Base-by-base conservation (phyloP, 2,888 invertebrate species). In the Campoplex capitator region DNA sequence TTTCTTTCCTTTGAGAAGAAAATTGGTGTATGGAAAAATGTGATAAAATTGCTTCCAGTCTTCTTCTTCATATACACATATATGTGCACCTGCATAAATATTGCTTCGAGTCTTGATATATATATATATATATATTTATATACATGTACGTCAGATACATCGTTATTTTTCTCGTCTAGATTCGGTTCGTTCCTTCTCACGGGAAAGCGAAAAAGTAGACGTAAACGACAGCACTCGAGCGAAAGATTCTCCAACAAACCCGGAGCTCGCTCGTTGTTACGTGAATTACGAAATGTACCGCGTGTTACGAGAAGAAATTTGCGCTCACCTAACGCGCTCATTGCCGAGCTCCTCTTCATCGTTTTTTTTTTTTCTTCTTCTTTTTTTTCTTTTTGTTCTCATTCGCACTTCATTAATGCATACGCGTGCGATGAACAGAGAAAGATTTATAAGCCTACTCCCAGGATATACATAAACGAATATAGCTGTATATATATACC, bases 181-280 rank as follows among this genome's bases (percentile, higher is more conserved):
- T 87, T 82, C 84, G 81, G 54, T 82, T 87, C 87, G 87, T 81
- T 87, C 87, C 87, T 84, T 87, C 87, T 84, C 87, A 87, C 87
- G 87, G 80, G 54, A 56, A 80, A 80, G 80, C 68, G 28, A 74
- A 78, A 56, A 84, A 77, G 28, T 54, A 54, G 67, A 75, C 78
- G 68, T 70, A 77, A 42, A 76, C 73, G 51, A 18, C 58, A 45
- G 82, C 32, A 18, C 35, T 23, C 54, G 77, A 48, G 58, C n/a
- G 67, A 67, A 67, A 38, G 75, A 75, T 42, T 62, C 54, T 65
- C 54, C 54, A 42, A 23, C 56, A 51, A 35, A 56, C 76, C 42
- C 76, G 58, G 48, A 58, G 75, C 83, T 76, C 76, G 48, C 71
- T 84, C 76, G 82, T 82, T 77, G 77, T 84, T 87, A 84, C 84